Conservation (phyloP, 2,888 invertebrate genomes). For the Aleiodes leptofemur region DNA sequence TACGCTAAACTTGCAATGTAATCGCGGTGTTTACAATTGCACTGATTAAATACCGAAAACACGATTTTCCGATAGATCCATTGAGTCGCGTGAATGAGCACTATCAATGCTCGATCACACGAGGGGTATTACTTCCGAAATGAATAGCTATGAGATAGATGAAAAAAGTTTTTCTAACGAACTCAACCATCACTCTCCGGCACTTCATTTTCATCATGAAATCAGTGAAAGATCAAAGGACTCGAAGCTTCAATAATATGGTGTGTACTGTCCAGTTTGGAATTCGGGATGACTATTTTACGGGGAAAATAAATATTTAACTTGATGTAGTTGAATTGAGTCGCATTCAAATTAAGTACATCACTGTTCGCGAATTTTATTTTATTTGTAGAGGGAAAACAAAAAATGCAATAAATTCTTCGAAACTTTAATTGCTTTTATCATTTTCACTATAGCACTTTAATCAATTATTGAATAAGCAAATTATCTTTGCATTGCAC, state of each 20-base stretch:
- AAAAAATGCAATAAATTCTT: neutral
- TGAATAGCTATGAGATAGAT: neutral
- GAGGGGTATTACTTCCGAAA: constrained; percentile 12
- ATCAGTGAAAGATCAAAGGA: constrained; percentile 37
- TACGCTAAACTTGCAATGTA: constrained; percentile 43
- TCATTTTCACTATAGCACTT: neutral
- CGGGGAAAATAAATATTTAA: constrained; percentile 20
- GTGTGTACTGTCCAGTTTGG: neutral
- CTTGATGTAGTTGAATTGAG: constrained; percentile 4
- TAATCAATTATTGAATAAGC: no score
- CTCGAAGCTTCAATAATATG: constrained; percentile 9
- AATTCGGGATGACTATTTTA: neutral
- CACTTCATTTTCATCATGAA: constrained; percentile 19
- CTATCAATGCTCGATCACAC: constrained; percentile 15
- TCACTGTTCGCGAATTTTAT: neutral
- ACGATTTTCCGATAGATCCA: constrained; percentile 36
- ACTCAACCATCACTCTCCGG: constrained; percentile 9
- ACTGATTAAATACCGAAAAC: constrained; percentile 46
- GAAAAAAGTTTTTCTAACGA: neutral
- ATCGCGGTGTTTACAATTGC: constrained; percentile 45
- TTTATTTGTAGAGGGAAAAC: neutral
- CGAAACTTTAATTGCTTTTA: no score
- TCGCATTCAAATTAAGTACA: neutral
- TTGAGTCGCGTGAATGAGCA: constrained; percentile 33
- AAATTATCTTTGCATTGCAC: no score